These are phyloP conservation scores for Petrocephalus zakoni DNA, from an alignment of 2,113 vertebrate species.

Conservation along the genomic window DNA sequence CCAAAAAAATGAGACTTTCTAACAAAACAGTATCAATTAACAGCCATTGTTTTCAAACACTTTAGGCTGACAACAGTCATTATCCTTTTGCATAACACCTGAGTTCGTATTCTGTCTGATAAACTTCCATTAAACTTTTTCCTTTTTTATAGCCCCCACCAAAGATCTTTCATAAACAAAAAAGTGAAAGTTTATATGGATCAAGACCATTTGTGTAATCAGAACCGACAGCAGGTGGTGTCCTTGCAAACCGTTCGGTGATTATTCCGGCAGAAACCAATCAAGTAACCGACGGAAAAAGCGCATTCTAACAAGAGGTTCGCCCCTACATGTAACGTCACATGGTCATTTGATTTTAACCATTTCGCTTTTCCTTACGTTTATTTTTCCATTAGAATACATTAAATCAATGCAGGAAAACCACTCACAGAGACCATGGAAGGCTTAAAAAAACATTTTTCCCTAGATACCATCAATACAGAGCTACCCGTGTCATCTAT, in stretches of 20 bases:
- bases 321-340: not conserved
- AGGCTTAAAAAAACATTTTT: not conserved
- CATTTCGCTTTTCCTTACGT: not conserved
- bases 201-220: too few species aligned
- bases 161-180: too few species aligned
- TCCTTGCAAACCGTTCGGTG: not conserved
- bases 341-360: not conserved
- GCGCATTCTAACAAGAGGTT: not conserved
- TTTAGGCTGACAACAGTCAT: not conserved
- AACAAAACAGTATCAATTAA: not conserved
- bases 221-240: not conserved
- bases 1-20: not conserved
- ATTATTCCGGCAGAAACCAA: not conserved
- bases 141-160: not conserved
- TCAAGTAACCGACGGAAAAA: not conserved
- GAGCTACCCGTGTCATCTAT: not conserved
- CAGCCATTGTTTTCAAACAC: not conserved
- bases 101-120: not conserved
- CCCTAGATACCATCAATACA: not conserved
- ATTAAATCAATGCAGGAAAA: not conserved
- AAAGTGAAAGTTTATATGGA: too few species aligned
- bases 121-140: not conserved
- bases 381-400: not conserved
- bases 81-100: not conserved
- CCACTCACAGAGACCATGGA: not conserved